Evolutionary conservation across 2,797 vertebrate species (phyloP).

Genomic region (Salmo trutta): DNA sequence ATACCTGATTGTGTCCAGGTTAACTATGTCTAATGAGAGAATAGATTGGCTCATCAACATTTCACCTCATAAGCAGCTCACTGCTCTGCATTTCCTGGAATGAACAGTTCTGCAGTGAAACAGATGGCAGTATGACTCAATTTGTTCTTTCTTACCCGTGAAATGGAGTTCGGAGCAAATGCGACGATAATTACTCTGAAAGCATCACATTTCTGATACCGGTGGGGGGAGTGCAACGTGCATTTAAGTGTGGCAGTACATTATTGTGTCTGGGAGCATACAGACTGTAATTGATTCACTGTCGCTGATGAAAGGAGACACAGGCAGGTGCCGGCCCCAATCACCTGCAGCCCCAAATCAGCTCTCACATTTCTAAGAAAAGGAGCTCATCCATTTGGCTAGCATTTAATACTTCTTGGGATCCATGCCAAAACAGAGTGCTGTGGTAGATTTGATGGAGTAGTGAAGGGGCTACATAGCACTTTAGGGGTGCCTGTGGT

Average conservation of each 20-base stretch:
- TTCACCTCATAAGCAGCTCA: neutral
- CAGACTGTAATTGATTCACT: constrained; percentile 34
- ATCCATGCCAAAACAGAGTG: neutral
- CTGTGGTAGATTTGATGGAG: neutral
- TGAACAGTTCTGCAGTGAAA: neutral
- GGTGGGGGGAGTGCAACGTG: constrained; percentile 12
- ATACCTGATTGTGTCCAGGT: neutral
- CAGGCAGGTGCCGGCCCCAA: neutral
- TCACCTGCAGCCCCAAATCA: constrained; percentile 30
- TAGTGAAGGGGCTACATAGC: neutral
- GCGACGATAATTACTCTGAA: constrained; percentile 43
- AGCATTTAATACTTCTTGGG: neutral
- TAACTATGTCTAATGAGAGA: constrained; percentile 9
- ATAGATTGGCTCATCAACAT: constrained; percentile 11
- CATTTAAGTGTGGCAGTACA: constrained; percentile 18
- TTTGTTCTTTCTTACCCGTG: constrained; percentile 20
- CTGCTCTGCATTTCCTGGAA: neutral
- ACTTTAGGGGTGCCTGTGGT: neutral
- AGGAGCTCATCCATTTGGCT: neutral
- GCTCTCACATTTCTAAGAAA: constrained; percentile 15
- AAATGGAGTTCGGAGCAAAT: constrained; percentile 6
- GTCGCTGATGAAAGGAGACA: constrained; percentile 18
- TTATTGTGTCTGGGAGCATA: constrained; percentile 24
- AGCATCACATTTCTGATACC: constrained; percentile 35
- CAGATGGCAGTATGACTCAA: constrained; percentile 17